phyloP scores from a whole-genome alignment of 2,888 invertebrate species.

The Ectemnius continuus region DNA sequence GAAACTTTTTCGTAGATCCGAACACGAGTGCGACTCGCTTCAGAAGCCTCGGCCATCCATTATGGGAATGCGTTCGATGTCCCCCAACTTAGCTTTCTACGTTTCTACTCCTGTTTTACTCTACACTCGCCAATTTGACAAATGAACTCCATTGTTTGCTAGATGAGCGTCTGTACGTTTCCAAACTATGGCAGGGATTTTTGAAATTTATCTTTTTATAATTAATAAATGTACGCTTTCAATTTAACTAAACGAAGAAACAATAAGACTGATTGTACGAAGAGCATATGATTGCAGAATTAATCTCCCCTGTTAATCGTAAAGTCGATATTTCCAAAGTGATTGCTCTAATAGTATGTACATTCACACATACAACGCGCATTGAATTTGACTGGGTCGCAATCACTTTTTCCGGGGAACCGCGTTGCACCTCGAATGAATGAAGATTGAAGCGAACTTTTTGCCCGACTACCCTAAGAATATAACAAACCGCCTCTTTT shows the following conservation, averaged over 20 bases:
- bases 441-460: conserved; percentile 8
- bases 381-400: no score
- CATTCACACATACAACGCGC: no score
- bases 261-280: no score
- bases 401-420: no score
- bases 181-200: no score
- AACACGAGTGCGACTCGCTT: conserved; percentile 61
- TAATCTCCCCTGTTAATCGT: no score
- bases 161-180: not conserved
- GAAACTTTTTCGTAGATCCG: conserved; percentile 56
- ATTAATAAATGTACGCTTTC: no score
- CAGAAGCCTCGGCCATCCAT: conserved; percentile 50
- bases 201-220: no score
- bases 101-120: conserved; percentile 25
- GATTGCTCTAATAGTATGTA: no score
- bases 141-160: not conserved
- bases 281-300: no score
- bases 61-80: conserved; percentile 52
- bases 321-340: no score
- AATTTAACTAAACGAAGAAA: no score
- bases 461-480: not conserved
- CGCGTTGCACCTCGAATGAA: not conserved
- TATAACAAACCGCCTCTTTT: not conserved
- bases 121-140: conserved; percentile 6
- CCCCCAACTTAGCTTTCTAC: conserved; percentile 54